Conservation (phyloP, 2,888 invertebrate genomes). For the Drosophila hamatofila region DNA sequence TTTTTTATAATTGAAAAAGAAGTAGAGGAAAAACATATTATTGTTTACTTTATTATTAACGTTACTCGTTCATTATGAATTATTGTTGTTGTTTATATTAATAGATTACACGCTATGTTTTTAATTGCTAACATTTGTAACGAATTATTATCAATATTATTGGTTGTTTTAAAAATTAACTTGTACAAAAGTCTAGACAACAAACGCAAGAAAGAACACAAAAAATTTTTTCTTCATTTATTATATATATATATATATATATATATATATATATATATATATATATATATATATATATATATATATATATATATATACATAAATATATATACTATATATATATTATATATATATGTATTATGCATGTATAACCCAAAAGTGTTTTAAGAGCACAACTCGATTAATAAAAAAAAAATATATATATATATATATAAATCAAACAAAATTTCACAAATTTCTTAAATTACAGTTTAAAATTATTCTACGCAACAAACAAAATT, state of each 20-base stretch:
- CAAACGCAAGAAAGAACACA: constrained; percentile 45
- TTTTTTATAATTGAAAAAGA: constrained; percentile 2
- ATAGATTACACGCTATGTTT: constrained; percentile 59
- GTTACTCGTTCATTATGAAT: constrained; percentile 53
- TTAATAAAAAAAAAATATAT: constrained; percentile 12
- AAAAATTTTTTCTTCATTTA: constrained; percentile 9
- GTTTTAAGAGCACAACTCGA: constrained; percentile 72
- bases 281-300: constrained; percentile 11
- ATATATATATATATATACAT: constrained; percentile 10
- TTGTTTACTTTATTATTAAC: constrained; percentile 24
- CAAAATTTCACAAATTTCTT: constrained; percentile 49
- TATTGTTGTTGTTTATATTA: constrained; percentile 57
- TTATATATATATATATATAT: constrained; percentile 9
- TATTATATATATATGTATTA: constrained; percentile 10
- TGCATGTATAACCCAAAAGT: constrained; percentile 54
- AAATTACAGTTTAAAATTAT: constrained; percentile 30
- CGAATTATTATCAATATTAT: constrained; percentile 36
- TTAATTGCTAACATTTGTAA: constrained; percentile 59
- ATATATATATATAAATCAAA: constrained; percentile 18
- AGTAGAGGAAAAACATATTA: neutral
- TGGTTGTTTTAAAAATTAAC: constrained; percentile 40
- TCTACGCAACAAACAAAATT: constrained; percentile 35
- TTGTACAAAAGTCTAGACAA: constrained; percentile 46
- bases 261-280: constrained; percentile 26
- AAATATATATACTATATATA: constrained; percentile 28